Conservation (phyloP, 1,140 invertebrate species). For the Bombus sylvicola region DNA sequence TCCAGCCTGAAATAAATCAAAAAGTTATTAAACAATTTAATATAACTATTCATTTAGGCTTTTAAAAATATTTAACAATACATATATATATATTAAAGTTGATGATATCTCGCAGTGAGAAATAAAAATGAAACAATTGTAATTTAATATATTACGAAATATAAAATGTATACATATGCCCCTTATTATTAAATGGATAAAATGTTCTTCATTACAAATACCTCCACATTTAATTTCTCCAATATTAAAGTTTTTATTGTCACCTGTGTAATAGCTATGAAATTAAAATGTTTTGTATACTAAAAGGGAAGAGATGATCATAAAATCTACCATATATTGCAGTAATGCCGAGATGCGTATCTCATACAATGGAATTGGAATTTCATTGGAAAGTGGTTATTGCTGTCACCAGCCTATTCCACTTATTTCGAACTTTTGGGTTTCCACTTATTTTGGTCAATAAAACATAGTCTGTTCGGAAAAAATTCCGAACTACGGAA, state of each 20-base stretch:
- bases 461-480: neutral
- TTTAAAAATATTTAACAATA: neutral
- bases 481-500: neutral
- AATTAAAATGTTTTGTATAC: neutral
- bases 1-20: constrained; percentile 85
- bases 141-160: too few species aligned
- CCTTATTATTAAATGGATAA: neutral
- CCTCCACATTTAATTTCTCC: neutral
- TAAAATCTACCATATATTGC: too few species aligned
- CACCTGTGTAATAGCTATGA: neutral
- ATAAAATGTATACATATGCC: too few species aligned
- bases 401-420: neutral
- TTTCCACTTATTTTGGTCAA: neutral
- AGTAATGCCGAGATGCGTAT: too few species aligned
- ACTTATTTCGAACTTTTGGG: neutral
- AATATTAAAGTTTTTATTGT: neutral
- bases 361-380: neutral
- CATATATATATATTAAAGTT: too few species aligned
- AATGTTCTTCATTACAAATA: neutral
- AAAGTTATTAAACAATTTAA: neutral
- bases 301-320: neutral
- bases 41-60: neutral
- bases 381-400: neutral
- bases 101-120: too few species aligned
- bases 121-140: too few species aligned